Percentiles rank a stretch among this genome's conserved stretches.
phyloP scores from a whole-genome alignment of 2,797 vertebrate genomes.

The Characodon lateralis region DNA sequence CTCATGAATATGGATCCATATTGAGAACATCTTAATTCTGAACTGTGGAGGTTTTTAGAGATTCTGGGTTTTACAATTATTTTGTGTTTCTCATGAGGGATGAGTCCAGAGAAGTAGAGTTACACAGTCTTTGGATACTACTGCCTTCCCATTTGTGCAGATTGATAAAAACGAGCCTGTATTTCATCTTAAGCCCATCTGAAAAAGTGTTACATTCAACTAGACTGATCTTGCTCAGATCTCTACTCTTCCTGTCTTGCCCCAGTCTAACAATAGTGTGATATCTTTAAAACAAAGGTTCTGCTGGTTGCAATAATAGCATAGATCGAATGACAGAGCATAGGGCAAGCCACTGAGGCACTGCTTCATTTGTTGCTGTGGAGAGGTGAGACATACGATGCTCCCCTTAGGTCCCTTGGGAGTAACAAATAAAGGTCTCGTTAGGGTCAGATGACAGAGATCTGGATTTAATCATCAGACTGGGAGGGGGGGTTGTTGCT shows the following conservation, averaged over 20 bases:
- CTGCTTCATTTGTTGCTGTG: conserved; percentile 69
- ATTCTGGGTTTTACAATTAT: background rate
- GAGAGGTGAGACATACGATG: conserved; percentile 68
- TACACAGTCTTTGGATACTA: conserved; percentile 9
- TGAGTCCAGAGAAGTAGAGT: conserved; percentile 29
- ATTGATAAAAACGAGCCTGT: conserved; percentile 10
- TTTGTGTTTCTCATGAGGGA: conserved; percentile 32
- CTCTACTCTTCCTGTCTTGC: conserved; percentile 16
- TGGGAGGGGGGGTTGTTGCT: conserved; percentile 7
- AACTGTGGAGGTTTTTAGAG: conserved; percentile 21
- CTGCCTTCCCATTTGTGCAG: conserved; percentile 37
- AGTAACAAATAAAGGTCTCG: conserved; percentile 44
- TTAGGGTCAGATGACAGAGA: conserved; percentile 71
- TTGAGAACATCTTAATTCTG: conserved; percentile 20
- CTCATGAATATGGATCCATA: conserved; percentile 48
- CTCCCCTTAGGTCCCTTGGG: conserved; percentile 41
- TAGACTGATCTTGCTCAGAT: conserved; percentile 29
- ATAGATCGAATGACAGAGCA: conserved; percentile 44
- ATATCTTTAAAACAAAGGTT: conserved; percentile 31
- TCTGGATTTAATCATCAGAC: conserved; percentile 66
- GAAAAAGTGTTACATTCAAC: conserved; percentile 10
- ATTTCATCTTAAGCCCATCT: conserved; percentile 27
- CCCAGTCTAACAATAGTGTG: conserved; percentile 16
- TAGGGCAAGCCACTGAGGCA: conserved; percentile 35
- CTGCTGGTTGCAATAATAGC: conserved; percentile 26